These are phyloP conservation scores for Dorcus parallelipipedus DNA, from an alignment of 2,888 invertebrate genomes.

Conservation along the genomic window DNA sequence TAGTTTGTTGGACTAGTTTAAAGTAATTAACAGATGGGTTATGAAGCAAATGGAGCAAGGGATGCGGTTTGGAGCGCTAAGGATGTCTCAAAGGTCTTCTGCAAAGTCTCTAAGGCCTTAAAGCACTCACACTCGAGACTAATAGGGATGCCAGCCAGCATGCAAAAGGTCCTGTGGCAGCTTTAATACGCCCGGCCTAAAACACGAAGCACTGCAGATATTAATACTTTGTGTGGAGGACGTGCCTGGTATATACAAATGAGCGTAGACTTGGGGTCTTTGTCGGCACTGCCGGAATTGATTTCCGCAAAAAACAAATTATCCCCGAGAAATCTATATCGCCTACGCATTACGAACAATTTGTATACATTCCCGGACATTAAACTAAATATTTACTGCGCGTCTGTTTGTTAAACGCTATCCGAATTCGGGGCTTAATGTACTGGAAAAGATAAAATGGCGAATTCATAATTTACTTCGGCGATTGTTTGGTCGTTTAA, in stretches of 20 bases:
- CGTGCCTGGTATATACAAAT: slow-evolving; percentile 10
- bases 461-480: slow-evolving; percentile 11
- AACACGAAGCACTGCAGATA: slow-evolving; percentile 1
- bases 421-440: slow-evolving; percentile 9
- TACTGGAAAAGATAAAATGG: slow-evolving; percentile 13
- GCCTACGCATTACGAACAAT: slow-evolving; percentile 6
- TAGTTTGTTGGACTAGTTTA: slow-evolving; percentile 30
- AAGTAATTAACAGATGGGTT: slow-evolving; percentile 34
- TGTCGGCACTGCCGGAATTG: not conserved
- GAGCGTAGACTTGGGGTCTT: not conserved
- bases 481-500: slow-evolving; percentile 7
- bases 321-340: not conserved
- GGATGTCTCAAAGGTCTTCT: slow-evolving; percentile 24
- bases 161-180: not conserved
- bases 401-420: slow-evolving; percentile 1
- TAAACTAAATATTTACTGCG: slow-evolving; percentile 7
- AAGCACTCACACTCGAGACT: not conserved
- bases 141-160: not conserved
- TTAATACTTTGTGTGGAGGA: slow-evolving; percentile 6
- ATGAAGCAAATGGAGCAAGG: slow-evolving; percentile 29
- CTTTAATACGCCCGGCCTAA: slow-evolving; percentile 1
- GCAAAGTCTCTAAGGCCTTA: slow-evolving; percentile 14
- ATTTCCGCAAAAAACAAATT: not conserved
- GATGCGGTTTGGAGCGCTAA: slow-evolving; percentile 30
- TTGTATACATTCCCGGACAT: slow-evolving; percentile 10